Percentiles rank a stretch among this genome's conserved stretches.
These are phyloP conservation scores for Neodiprion fabricii DNA, from an alignment of 1,140 invertebrate species.

Conservation along the genomic window DNA sequence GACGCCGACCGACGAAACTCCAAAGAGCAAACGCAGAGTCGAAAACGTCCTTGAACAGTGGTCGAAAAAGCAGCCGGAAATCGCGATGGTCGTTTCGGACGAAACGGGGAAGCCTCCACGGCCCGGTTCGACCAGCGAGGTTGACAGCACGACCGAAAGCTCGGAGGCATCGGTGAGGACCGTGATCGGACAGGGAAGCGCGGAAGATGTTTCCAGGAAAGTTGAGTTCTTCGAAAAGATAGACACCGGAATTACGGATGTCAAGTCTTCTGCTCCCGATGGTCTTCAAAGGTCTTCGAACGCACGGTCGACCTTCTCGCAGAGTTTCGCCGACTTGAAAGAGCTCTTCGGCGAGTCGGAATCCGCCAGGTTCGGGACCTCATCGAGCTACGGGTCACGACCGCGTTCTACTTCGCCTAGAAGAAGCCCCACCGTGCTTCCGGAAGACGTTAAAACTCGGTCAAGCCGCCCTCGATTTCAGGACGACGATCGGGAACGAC, in stretches of 20 bases:
- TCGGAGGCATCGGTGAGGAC: conserved; percentile 74
- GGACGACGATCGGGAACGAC: conserved; percentile 44
- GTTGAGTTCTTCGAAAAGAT: conserved; percentile 82
- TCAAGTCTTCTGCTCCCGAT: conserved; percentile 37
- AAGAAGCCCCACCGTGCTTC: conserved; percentile 44
- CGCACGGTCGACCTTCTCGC: conserved; percentile 60
- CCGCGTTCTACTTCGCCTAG: conserved; percentile 46
- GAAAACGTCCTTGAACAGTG: conserved; percentile 60
- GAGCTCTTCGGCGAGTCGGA: conserved; percentile 79
- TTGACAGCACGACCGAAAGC: conserved; percentile 68
- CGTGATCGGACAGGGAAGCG: conserved; percentile 62
- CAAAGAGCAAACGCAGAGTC: conserved; percentile 50
- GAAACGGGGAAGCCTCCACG: conserved; percentile 41
- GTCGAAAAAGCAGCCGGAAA: conserved; percentile 48
- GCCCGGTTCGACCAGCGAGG: conserved; percentile 64
- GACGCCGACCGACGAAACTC: conserved; percentile 51
- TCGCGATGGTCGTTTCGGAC: conserved; percentile 37
- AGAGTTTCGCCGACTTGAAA: conserved; percentile 77
- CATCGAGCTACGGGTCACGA: conserved; percentile 26
- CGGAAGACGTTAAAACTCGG: conserved; percentile 44
- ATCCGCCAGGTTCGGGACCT: conserved; percentile 37
- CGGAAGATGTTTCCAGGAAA: conserved; percentile 72
- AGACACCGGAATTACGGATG: conserved; percentile 53
- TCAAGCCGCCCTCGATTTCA: conserved; percentile 41
- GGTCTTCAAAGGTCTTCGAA: conserved; percentile 33